Evolutionary conservation across 2,797 vertebrate genomes (phyloP), one percentile per base, ranked within the genome.

Genomic region (Fistularia tabacaria): DNA sequence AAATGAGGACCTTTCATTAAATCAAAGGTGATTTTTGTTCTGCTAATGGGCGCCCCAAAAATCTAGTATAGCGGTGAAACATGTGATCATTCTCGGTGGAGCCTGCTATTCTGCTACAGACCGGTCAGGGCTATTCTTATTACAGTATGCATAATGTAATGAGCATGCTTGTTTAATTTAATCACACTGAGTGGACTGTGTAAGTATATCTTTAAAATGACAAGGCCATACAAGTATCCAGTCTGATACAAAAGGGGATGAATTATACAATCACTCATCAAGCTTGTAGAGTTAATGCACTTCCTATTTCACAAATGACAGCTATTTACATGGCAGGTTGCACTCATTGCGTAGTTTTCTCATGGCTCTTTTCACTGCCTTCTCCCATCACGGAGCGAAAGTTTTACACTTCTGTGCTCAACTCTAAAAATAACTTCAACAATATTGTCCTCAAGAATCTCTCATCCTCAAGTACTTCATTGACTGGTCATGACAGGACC

Each of bases 11-110:
- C 88, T 89, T 88, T 90, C 86, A 90, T 88, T 87, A 90, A 89
- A 90, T 89, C 86, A 90, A 90, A 90, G 88, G 87, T 90, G 87
- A 90, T 90, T 90, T 90, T 90, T 90, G 88, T 89, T 89, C 84
- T 81, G 78, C 85, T 90, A 90, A 90, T 90, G 85, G 86, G 80
- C 77, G 85, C 86, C 87, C 86, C 80, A 85, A 87, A 88, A 88
- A 88, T 89, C 83, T 82, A 84, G 85, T 77, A 70, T 83, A 85
- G 85, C 83, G 38, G 81, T 10, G 49, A 71, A 87, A 77, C 84
- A 86, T 89, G 88, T 88, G 86, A 89, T 87, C 85, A 83, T 82
- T 85, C 87, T 89, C 88, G 67, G 71, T 41, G 85, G 88, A 86
- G 85, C 77, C 45, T 11, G 73, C 85, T 73, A 62, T 79, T 78